phyloP scores from a whole-genome alignment of 2,797 vertebrate genomes.

The Antennarius maculatus region DNA sequence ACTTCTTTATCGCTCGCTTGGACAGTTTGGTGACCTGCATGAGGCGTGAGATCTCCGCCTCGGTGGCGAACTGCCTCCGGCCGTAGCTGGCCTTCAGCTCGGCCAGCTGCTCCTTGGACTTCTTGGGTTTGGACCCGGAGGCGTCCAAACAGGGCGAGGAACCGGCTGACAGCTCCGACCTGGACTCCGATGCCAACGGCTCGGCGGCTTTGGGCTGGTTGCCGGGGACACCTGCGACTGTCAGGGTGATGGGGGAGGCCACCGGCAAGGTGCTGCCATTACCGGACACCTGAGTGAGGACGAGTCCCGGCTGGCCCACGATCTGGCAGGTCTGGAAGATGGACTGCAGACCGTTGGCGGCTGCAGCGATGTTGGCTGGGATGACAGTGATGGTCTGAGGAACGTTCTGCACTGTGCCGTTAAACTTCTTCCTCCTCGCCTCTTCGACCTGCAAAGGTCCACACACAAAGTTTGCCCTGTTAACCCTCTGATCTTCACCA shows the following conservation, averaged over 20 bases:
- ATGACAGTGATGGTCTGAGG: slow-evolving; percentile 98
- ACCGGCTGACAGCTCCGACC: slow-evolving; percentile 70
- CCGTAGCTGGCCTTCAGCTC: slow-evolving; percentile 96
- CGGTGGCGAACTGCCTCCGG: slow-evolving; percentile 91
- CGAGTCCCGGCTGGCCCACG: slow-evolving; percentile 93
- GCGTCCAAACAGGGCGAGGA: slow-evolving; percentile 75
- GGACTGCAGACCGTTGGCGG: slow-evolving; percentile 91
- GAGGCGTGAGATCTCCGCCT: slow-evolving; percentile 91
- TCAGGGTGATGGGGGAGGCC: slow-evolving; percentile 90
- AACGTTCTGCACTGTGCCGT: slow-evolving; percentile 92
- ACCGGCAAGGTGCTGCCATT: slow-evolving; percentile 84
- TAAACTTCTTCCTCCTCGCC: slow-evolving; percentile 94
- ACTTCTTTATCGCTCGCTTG: slow-evolving; percentile 98
- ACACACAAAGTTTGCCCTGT: too few species aligned
- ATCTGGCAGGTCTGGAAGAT: slow-evolving; percentile 98
- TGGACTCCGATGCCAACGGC: slow-evolving; percentile 80
- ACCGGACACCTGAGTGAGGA: slow-evolving; percentile 90
- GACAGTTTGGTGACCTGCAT: slow-evolving; percentile 96
- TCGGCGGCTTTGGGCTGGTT: slow-evolving; percentile 86
- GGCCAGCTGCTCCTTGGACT: slow-evolving; percentile 95
- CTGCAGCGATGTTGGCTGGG: slow-evolving; percentile 90
- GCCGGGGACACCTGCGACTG: slow-evolving; percentile 87
- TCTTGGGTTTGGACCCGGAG: slow-evolving; percentile 88
- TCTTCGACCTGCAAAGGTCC: slow-evolving; percentile 86
- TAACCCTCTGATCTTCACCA: too few species aligned